Base-by-base conservation (phyloP, 2,888 invertebrate genomes). In the Epirrhoe alternata region DNA sequence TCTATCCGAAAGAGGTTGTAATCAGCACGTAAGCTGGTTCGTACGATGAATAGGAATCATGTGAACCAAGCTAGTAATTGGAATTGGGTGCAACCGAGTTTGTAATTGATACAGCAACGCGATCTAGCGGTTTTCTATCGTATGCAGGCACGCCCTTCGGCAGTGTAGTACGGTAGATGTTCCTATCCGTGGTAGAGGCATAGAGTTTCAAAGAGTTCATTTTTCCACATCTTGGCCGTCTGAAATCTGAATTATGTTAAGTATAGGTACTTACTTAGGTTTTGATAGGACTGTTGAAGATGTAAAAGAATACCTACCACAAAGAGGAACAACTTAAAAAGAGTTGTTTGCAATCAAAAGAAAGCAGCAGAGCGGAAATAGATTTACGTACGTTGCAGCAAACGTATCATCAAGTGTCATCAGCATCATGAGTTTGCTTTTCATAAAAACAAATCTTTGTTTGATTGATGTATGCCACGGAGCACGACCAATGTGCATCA, bases 91-190 rank as follows among this genome's bases (percentile, higher is more conserved):
- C 89, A 90, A 81, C 86, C 83, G 86, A 90, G 86, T 83, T 85
- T 80, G 90, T 92, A 92, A 92, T 92, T 92, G 90, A 92, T 91
- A 90, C 82, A 83, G 86, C 83, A 82, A 84, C 79, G 85, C 83
- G 81, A 83, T 80, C 80, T 92, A 92, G 91, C 92, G 92, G 92
- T 90, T 86, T 83, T 86, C 75, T 73, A 82, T 82, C 82, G 78
- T 84, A 83, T 86, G 83, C 84, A 83, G 71, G 69, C 82, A 86
- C 86, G 85, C 87, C 89, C 89, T 89, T 61, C 59, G 56, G 60
- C 54, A 53, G 51, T 50, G 24, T 38, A 38, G 59, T 65, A 70
- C 30, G 38, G n/a, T n/a, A n/a, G n/a, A n/a, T n/a, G n/a, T n/a
- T n/a, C n/a, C n/a, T n/a, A n/a, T n/a, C 24, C 3, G 3, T 3